Evolutionary conservation across 2,888 invertebrate genomes (phyloP).

Genomic region (Belgica antarctica): DNA sequence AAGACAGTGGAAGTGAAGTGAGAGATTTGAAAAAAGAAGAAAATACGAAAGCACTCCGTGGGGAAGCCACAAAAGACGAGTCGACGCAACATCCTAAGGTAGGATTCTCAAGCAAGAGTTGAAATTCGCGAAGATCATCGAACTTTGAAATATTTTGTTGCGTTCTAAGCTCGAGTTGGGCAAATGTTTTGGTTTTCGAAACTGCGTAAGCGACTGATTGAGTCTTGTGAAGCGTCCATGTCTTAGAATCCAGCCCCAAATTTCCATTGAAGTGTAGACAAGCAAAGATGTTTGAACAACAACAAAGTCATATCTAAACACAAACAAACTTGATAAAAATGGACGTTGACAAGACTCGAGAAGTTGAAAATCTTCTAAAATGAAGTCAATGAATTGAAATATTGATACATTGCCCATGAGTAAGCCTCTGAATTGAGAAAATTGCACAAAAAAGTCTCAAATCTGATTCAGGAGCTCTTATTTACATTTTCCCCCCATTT

Average conservation of each 20-base stretch:
- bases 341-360: background rate
- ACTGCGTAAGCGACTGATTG: background rate
- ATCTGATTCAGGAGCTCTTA: background rate
- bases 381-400: background rate
- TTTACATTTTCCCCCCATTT: background rate
- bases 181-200: background rate
- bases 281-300: no score
- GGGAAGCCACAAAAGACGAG: no score
- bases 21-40: no score
- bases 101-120: constrained; percentile 53
- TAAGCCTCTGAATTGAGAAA: background rate
- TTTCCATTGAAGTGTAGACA: no score
- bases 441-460: background rate
- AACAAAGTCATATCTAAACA: no score
- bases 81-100: constrained; percentile 55
- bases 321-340: background rate
- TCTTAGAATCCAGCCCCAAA: no score
- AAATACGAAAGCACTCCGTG: no score
- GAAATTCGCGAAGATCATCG: background rate
- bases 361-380: background rate
- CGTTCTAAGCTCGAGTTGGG: background rate
- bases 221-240: constrained; percentile 11
- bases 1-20: background rate
- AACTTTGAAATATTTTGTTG: background rate
- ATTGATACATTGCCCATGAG: background rate